Conservation (phyloP, 2,113 vertebrate species). For the Phoxinus phoxinus region DNA sequence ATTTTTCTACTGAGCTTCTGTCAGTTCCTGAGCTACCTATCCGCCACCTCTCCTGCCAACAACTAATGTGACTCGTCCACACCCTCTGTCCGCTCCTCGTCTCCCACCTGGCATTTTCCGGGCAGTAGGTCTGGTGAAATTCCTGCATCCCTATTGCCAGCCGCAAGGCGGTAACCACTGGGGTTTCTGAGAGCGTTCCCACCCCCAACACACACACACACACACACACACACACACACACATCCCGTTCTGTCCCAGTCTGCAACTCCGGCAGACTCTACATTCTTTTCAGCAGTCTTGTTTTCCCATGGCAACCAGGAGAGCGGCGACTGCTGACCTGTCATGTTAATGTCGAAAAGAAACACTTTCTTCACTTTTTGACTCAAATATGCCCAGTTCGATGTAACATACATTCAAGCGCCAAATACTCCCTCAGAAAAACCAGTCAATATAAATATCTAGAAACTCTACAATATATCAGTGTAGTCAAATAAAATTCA, state of each 20-base stretch:
- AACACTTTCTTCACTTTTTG: not conserved
- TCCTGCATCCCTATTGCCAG: constrained; percentile 78
- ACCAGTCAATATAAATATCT: not conserved
- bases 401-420: not conserved
- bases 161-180: constrained; percentile 71
- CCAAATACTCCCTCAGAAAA: not conserved
- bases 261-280: constrained; percentile 68
- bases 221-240: constrained; percentile 27
- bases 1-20: constrained; percentile 58
- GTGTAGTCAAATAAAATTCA: not conserved
- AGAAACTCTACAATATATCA: constrained; percentile 20
- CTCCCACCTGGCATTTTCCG: constrained; percentile 79
- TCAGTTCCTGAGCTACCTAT: constrained; percentile 35
- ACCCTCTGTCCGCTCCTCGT: constrained; percentile 63
- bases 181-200: constrained; percentile 68
- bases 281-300: constrained; percentile 75
- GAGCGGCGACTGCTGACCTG: constrained; percentile 40
- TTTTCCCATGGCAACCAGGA: constrained; percentile 66
- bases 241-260: constrained; percentile 63
- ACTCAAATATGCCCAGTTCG: not conserved
- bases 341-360: constrained; percentile 24
- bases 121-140: constrained; percentile 76
- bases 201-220: constrained; percentile 48
- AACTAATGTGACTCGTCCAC: constrained; percentile 46
- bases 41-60: constrained; percentile 49